Evolutionary conservation across 2,888 invertebrate species (phyloP).

Genomic region (Noctua comes): DNA sequence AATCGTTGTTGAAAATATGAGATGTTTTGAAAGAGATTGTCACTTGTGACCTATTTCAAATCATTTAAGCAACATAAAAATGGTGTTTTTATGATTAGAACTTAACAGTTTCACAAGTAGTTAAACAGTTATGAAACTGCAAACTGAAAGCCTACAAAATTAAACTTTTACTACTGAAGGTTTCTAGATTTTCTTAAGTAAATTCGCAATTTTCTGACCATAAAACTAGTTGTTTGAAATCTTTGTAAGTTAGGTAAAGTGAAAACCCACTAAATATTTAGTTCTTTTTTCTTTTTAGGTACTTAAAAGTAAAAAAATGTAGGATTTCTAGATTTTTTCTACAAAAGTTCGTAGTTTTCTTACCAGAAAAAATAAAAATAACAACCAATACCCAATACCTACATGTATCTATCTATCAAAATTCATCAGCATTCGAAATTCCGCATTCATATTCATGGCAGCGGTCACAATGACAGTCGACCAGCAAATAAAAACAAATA

Average conservation of each 20-base stretch:
- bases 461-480: conserved; percentile 66
- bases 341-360: background rate
- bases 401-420: conserved; percentile 17
- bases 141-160: conserved; percentile 15
- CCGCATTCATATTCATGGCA: conserved; percentile 81
- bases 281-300: background rate
- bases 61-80: background rate
- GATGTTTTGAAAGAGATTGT: background rate
- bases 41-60: background rate
- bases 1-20: background rate
- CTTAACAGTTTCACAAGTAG: background rate
- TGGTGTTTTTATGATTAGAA: background rate
- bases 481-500: conserved; percentile 83
- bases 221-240: background rate
- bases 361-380: background rate
- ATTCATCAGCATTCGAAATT: conserved; percentile 30
- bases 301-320: background rate
- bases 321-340: background rate
- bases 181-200: background rate
- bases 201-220: background rate
- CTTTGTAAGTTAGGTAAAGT: background rate
- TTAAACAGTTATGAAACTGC: background rate
- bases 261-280: background rate
- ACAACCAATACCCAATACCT: background rate
- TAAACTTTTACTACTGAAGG: background rate